These are phyloP conservation scores for Pedetes capensis DNA, from an alignment of 2,113 vertebrate species.

Conservation along the genomic window DNA sequence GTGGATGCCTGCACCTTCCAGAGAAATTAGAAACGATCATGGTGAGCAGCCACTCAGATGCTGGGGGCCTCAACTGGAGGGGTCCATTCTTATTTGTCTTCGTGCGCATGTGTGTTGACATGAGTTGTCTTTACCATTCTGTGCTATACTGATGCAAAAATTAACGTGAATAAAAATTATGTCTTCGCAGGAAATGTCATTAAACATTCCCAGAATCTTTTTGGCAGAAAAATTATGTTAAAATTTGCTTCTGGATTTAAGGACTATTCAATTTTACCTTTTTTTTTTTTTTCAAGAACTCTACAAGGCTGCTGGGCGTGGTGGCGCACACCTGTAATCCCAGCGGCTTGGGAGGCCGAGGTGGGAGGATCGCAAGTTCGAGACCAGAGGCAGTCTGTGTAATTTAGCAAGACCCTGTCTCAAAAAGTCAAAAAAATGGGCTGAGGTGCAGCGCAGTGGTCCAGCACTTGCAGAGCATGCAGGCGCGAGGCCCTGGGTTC, in stretches of 20 bases:
- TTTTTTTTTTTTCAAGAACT: background rate
- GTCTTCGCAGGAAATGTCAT: background rate
- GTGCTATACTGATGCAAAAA: background rate
- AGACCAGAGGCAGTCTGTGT: too few relatives aligned
- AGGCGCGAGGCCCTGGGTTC: too few relatives aligned
- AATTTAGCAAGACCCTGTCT: too few relatives aligned
- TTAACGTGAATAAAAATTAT: slow-evolving; percentile 41
- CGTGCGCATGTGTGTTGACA: background rate
- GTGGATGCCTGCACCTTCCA: slow-evolving; percentile 59
- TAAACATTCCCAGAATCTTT: background rate
- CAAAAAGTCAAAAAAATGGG: too few relatives aligned
- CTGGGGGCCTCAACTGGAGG: background rate
- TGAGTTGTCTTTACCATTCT: background rate
- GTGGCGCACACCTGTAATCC: too few relatives aligned
- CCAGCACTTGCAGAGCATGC: too few relatives aligned
- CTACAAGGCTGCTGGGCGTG: too few relatives aligned
- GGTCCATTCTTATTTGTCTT: background rate
- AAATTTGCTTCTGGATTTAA: slow-evolving; percentile 19
- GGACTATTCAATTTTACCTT: background rate
- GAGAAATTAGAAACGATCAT: background rate
- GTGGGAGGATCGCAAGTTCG: too few relatives aligned
- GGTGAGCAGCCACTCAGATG: background rate
- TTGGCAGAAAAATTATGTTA: background rate
- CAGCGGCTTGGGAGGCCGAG: too few relatives aligned
- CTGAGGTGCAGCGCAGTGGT: too few relatives aligned